These are phyloP conservation scores for Pristis pectinata DNA, from an alignment of 2,797 vertebrate genomes.

Conservation along the genomic window DNA sequence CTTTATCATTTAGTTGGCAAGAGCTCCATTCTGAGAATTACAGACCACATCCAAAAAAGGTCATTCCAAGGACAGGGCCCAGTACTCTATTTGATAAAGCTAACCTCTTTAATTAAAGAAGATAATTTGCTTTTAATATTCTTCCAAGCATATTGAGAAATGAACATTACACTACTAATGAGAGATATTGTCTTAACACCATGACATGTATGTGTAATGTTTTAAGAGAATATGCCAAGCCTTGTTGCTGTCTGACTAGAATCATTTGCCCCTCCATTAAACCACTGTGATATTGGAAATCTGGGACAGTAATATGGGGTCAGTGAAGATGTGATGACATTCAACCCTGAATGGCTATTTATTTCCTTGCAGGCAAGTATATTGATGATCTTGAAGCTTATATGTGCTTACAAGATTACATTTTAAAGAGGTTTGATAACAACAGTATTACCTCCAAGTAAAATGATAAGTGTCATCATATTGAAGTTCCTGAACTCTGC, in stretches of 20 bases:
- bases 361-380: background rate
- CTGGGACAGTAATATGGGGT: background rate
- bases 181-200: background rate
- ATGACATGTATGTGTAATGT: background rate
- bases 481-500: background rate
- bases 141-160: background rate
- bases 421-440: background rate
- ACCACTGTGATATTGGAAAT: background rate
- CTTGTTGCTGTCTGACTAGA: background rate
- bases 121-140: background rate
- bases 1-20: constrained; percentile 79
- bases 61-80: background rate
- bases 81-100: background rate
- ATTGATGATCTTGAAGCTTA: background rate
- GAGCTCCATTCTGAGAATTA: constrained; percentile 78
- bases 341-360: background rate
- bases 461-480: background rate
- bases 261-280: background rate
- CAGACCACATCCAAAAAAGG: background rate
- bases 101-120: background rate
- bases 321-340: background rate
- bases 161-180: background rate
- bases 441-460: background rate
- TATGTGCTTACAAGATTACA: background rate
- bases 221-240: background rate